These are phyloP conservation scores for Microtus ochrogaster DNA, from an alignment of 2,113 vertebrate genomes.

Conservation along the genomic window DNA sequence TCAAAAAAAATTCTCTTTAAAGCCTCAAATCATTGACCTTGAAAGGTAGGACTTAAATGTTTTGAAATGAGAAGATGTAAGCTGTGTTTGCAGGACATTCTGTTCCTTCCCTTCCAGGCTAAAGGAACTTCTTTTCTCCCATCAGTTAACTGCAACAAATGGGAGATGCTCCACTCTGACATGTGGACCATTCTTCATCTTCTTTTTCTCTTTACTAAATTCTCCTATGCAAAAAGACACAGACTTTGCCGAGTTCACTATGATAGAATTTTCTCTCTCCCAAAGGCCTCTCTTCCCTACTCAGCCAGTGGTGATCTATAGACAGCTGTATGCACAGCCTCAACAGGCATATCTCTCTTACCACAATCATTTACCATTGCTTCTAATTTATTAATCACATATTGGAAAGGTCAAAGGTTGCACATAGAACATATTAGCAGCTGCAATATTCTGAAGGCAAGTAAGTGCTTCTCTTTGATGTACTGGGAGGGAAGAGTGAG, in stretches of 20 bases:
- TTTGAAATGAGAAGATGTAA: conserved; percentile 34
- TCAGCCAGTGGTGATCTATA: background rate
- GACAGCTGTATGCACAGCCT: background rate
- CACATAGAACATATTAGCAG: background rate
- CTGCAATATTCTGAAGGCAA: background rate
- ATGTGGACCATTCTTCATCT: accelerated
- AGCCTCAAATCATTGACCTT: background rate
- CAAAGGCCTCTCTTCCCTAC: background rate
- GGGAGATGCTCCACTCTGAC: background rate
- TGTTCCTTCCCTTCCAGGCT: background rate
- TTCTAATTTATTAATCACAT: background rate
- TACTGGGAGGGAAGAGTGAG: background rate
- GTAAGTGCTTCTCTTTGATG: background rate
- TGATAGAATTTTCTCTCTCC: background rate
- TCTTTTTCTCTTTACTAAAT: background rate
- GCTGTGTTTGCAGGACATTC: background rate
- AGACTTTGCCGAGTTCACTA: background rate
- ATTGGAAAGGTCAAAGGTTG: background rate
- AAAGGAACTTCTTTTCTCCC: background rate
- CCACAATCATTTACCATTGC: background rate
- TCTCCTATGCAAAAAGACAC: background rate
- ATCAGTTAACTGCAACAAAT: background rate
- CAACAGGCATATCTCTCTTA: background rate
- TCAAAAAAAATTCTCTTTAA: background rate
- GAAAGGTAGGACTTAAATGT: background rate